These are phyloP conservation scores for Heterotis niloticus DNA, from an alignment of 2,113 vertebrate species.

Conservation along the genomic window DNA sequence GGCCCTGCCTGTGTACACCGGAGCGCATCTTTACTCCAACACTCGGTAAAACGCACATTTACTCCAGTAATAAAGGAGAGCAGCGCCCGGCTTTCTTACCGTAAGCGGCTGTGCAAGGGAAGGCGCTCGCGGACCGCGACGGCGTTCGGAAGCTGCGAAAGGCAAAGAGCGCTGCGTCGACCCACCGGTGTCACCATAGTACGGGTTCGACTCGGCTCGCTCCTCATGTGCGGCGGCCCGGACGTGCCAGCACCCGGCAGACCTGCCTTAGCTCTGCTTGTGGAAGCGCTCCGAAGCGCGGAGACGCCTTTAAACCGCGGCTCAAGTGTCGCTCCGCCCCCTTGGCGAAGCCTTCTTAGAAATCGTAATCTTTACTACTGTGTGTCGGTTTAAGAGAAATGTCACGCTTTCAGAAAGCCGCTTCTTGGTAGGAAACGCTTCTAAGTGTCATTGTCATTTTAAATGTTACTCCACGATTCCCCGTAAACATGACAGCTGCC, in stretches of 20 bases:
- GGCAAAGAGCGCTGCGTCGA: not conserved
- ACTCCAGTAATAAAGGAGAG: not conserved
- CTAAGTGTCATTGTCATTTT: not conserved
- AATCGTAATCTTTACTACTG: constrained; percentile 5
- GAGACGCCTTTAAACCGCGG: not conserved
- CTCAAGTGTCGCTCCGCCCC: not conserved
- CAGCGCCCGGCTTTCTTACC: constrained; percentile 23
- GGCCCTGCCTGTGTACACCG: no score
- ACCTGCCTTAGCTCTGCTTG: no score
- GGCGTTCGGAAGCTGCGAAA: not conserved
- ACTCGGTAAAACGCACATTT: no score
- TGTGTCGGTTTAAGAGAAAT: not conserved
- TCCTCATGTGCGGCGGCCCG: not conserved
- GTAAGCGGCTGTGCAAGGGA: not conserved
- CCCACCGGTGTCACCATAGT: not conserved
- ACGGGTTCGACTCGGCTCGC: not conserved
- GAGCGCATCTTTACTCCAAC: no score
- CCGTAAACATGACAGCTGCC: no score
- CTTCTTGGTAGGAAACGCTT: not conserved
- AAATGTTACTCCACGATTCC: no score
- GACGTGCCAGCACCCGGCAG: no score
- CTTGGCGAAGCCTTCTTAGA: constrained; percentile 1
- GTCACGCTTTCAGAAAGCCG: not conserved
- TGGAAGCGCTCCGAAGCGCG: no score
- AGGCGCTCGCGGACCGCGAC: not conserved